Conservation (phyloP, 2,888 invertebrate genomes). For the Rhagophthalmus giganteus region DNA sequence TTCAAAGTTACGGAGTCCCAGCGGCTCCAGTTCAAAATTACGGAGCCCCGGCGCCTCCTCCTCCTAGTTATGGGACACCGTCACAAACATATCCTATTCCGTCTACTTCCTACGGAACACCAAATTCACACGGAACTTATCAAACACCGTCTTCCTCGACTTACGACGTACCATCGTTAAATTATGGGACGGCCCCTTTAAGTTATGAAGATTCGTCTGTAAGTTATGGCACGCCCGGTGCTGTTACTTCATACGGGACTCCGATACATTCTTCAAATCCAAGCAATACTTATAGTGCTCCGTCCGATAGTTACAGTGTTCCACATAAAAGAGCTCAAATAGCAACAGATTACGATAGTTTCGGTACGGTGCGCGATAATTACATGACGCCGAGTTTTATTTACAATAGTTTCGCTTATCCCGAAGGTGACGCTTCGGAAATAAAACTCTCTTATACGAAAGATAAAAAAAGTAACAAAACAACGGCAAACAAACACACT, state of each 20-base stretch:
- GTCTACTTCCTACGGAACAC: conserved; percentile 2
- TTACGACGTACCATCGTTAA: conserved; percentile 37
- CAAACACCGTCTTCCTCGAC: conserved; percentile 14
- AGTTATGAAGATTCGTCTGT: conserved; percentile 39
- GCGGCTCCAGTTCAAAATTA: not conserved
- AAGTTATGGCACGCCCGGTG: conserved; percentile 46
- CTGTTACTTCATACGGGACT: conserved; percentile 46
- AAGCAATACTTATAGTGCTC: not conserved
- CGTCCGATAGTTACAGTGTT: conserved; percentile 3
- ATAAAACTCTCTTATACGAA: not conserved
- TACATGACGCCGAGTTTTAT: conserved; percentile 6
- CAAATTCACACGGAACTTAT: conserved; percentile 24
- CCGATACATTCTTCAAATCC: conserved; percentile 32
- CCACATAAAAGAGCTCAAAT: conserved; percentile 12
- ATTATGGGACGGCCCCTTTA: conserved; percentile 36
- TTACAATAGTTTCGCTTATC: not conserved
- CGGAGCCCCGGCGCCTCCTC: not conserved
- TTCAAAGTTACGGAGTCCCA: conserved; percentile 2
- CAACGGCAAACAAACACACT: conserved; percentile 3
- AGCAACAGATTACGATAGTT: conserved; percentile 3
- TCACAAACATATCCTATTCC: not conserved
- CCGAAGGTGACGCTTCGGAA: not conserved
- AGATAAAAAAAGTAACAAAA: not conserved
- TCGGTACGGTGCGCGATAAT: conserved; percentile 7
- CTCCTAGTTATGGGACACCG: conserved; percentile 4